Evolutionary conservation across 2,888 invertebrate species (phyloP).

Genomic region (Torymus texanus): DNA sequence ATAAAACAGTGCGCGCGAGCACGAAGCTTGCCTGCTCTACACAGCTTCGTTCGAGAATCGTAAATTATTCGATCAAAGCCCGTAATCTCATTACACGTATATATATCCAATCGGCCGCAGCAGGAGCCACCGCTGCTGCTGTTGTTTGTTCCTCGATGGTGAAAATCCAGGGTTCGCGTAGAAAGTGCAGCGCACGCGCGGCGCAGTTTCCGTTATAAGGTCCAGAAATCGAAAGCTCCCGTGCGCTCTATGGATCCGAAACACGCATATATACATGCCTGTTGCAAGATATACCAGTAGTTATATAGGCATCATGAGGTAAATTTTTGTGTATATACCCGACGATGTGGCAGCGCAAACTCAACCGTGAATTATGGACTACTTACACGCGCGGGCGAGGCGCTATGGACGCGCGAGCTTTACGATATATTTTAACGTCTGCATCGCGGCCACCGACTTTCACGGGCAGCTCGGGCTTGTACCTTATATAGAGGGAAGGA

Average conservation of each 20-base stretch:
- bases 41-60: conserved; percentile 1
- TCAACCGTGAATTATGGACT: conserved; percentile 23
- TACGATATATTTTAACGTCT: conserved; percentile 25
- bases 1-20: conserved; percentile 28
- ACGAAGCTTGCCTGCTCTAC: background rate
- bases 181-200: conserved; percentile 3
- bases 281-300: background rate
- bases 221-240: conserved; percentile 46
- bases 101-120: background rate
- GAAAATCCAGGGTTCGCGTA: conserved; percentile 20
- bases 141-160: conserved; percentile 3
- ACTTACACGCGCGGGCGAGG: conserved; percentile 9
- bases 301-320: too few relatives aligned
- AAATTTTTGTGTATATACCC: too few relatives aligned
- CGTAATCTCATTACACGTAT: conserved; percentile 29
- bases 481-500: background rate
- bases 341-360: background rate
- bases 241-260: background rate
- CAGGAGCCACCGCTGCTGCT: background rate
- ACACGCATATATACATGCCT: too few relatives aligned
- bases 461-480: conserved; percentile 24
- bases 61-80: conserved; percentile 48
- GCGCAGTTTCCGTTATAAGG: conserved; percentile 6
- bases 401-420: background rate
- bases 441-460: conserved; percentile 26